Evolutionary conservation across 2,113 vertebrate genomes (phyloP), one percentile per base, ranked within the genome.

Genomic region (Nerophis ophidion): DNA sequence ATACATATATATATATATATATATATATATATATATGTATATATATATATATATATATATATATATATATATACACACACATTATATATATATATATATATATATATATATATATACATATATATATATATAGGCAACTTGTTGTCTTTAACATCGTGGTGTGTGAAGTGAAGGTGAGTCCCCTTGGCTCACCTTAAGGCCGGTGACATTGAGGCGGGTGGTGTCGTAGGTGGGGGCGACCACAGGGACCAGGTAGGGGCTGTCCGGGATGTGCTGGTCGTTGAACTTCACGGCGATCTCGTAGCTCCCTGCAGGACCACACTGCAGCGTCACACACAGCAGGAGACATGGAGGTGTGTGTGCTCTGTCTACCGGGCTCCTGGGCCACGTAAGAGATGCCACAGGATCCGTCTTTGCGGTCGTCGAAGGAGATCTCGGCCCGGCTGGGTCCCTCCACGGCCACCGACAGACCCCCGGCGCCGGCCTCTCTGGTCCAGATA

Each of bases 121-220:
- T n/a, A n/a, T n/a, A n/a, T n/a, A n/a, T n/a, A n/a, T n/a, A n/a
- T n/a, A n/a, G n/a, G n/a, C n/a, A n/a, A 7, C 8, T 48, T 16
- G n/a, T n/a, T 48, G 47, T 46, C 67, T 3, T 26, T 26, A 26
- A 11, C 40, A 12, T 44, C 11, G 3, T 40, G 3, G 50, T 68
- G 17, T 87, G 85, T 67, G 26, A 26, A 26, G 1, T 75, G 72
- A n/a, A 75, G 92, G 93, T 92, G 93, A 89, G 92, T 94, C 90
- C 92, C 92, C 90, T 69, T 89, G 94, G 86, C 96, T 97, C 94
- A 99, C 97, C 97, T 99, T 96, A 96, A 98, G 96, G 75, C 97
- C 98, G 83, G 92, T 90, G 93, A 99, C 94, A 95, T 94, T 93
- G 65, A 98, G 95, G 68, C 95, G 91, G 48, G 93, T 93, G 53